These are phyloP conservation scores for Trichonephila inaurata DNA, from an alignment of 1,140 invertebrate genomes.

Conservation along the genomic window DNA sequence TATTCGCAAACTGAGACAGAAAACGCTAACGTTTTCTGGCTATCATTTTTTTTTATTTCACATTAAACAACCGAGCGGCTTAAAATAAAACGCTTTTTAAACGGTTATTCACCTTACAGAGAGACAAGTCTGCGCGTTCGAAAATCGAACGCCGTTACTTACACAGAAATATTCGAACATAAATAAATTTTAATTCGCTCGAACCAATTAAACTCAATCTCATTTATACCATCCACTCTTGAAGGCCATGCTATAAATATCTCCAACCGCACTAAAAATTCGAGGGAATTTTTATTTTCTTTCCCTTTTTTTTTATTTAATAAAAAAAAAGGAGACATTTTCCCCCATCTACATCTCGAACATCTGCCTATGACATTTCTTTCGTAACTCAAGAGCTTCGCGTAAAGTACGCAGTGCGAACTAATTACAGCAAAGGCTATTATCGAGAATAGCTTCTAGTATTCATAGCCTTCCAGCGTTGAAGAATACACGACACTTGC, in stretches of 20 bases:
- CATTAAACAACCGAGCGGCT: background rate
- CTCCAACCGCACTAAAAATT: constrained; percentile 9
- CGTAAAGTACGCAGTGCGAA: background rate
- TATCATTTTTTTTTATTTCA: background rate
- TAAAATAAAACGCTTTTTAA: background rate
- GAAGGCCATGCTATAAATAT: background rate
- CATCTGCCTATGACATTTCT: constrained; percentile 32
- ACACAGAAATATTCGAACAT: background rate
- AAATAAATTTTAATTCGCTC: constrained; percentile 28
- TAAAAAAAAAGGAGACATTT: too few relatives aligned
- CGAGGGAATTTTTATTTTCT: background rate
- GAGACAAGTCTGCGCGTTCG: background rate
- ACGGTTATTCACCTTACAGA: background rate
- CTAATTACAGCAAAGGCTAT: constrained; percentile 37
- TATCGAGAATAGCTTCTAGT: constrained; percentile 1
- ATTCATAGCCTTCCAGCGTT: background rate
- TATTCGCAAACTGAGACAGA: background rate
- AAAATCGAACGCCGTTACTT: background rate
- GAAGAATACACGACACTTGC: constrained; percentile 21
- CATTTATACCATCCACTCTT: background rate
- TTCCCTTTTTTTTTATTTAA: background rate
- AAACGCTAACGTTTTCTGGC: background rate
- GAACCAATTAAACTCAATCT: background rate
- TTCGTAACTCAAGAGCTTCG: background rate
- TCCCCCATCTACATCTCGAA: background rate